Evolutionary conservation across 2,797 vertebrate genomes (phyloP), one percentile per base, ranked within the genome.

Genomic region (Enteromius argenteus): DNA sequence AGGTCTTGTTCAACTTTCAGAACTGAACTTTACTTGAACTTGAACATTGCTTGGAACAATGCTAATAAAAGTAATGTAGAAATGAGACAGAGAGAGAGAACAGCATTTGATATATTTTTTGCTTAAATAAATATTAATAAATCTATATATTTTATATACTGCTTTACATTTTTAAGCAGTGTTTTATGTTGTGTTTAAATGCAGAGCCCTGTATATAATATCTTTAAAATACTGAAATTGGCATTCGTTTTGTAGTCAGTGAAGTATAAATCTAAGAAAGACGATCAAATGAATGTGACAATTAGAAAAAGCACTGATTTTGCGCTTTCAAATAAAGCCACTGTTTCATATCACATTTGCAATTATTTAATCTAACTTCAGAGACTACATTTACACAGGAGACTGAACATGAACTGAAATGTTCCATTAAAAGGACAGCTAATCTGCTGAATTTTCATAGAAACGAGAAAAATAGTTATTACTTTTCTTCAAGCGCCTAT

Each of bases 381-480:
- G 66, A 8, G 9, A 46, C 39, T 19, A 81, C 60, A 78, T 84
- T 88, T 86, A 51, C 81, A 56, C 86, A 80, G 71, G 80, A 83
- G 83, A 69, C 62, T 67, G 84, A 84, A 60, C 69, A 60, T 58
- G 42, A 60, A 42, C 58, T n/a, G 39, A 80, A 88, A 84, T 80
- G 69, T 76, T 71, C 37, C 42, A 79, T 8, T 51, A 66, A 82
- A 86, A 64, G 37, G 32, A 74, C 69, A 82, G 73, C 56, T 88
- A 80, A 86, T 84, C 74, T 83, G 62, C 49, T 71, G 85, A 86
- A 79, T 86, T 37, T 64, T 21, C 67, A 86, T 90, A 83, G 37
- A 88, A 87, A 89, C 88, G 37, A 72, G 67, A 23, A 5, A 67
- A 67, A 85, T 88, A 73, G 76, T 87, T 85, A 88, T 86, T 87